Percentiles rank a stretch among this genome's conserved stretches.
phyloP scores from a whole-genome alignment of 2,797 vertebrate species.

The Gymnocypris eckloni region DNA sequence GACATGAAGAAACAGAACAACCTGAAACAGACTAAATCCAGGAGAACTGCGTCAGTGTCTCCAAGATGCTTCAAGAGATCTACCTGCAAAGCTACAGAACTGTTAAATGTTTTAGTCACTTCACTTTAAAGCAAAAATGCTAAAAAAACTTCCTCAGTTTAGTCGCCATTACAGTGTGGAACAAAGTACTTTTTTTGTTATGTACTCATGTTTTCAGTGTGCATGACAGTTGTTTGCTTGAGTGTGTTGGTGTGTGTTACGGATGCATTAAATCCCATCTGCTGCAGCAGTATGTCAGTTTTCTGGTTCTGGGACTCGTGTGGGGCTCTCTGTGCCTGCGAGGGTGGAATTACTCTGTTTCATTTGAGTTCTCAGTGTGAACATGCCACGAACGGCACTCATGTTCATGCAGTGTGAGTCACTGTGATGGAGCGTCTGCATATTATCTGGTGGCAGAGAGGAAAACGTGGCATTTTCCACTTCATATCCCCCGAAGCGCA shows the following conservation, averaged over 20 bases:
- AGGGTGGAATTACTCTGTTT: constrained; percentile 23
- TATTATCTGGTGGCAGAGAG: constrained; percentile 47
- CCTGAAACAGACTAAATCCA: no score
- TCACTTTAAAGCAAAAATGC: no score
- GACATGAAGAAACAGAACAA: no score
- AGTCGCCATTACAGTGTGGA: not conserved
- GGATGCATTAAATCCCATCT: constrained; percentile 5
- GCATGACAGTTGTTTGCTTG: not conserved
- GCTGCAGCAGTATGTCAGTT: constrained; percentile 24
- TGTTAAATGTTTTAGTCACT: no score
- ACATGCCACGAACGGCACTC: constrained; percentile 8
- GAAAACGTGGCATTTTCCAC: constrained; percentile 45
- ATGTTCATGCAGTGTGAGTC: constrained; percentile 52
- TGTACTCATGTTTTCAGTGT: constrained; percentile 17
- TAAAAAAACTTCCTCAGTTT: not conserved
- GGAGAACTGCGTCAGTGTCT: no score
- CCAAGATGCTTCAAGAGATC: no score
- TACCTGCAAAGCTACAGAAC: no score
- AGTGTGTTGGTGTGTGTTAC: constrained; percentile 18
- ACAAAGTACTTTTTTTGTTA: not conserved
- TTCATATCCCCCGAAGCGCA: constrained; percentile 40
- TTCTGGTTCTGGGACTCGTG: constrained; percentile 11
- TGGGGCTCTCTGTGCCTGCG: constrained; percentile 15
- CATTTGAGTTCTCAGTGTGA: constrained; percentile 45
- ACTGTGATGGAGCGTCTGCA: constrained; percentile 18